Evolutionary conservation across 2,113 vertebrate genomes (phyloP).

Genomic region (Clinocottus analis): DNA sequence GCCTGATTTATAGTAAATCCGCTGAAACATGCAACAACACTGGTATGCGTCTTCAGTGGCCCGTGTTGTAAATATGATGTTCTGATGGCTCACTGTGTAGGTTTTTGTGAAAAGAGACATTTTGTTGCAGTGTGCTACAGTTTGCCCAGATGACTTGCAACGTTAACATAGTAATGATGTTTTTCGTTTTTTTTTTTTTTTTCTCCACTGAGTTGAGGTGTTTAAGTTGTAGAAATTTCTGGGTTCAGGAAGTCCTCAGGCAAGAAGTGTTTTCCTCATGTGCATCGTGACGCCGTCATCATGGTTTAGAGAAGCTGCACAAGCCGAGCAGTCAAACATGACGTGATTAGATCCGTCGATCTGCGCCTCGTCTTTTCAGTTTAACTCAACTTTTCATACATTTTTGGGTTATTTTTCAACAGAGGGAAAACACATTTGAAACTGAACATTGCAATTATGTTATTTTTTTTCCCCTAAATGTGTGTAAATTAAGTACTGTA

Average conservation of each 20-base stretch:
- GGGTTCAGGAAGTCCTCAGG: conserved; percentile 44
- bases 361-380: conserved; percentile 6
- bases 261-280: neutral
- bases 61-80: conserved; percentile 50
- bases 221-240: conserved; percentile 22
- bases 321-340: conserved; percentile 35
- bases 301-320: conserved; percentile 23
- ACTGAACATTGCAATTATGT: conserved; percentile 15
- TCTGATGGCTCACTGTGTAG: conserved; percentile 44
- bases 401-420: conserved; percentile 16
- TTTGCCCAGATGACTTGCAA: conserved; percentile 65
- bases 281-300: neutral
- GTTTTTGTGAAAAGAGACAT: conserved; percentile 42
- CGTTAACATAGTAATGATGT: conserved; percentile 35
- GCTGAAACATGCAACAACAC: conserved; percentile 7
- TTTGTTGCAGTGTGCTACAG: conserved; percentile 26
- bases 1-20: neutral
- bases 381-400: neutral
- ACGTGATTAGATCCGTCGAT: neutral
- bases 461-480: conserved; percentile 33
- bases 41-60: neutral
- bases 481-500: conserved; percentile 69
- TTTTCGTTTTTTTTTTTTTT: neutral
- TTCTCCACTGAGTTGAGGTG: conserved; percentile 25
- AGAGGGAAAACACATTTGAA: conserved; percentile 38